A percentile compares a stretch with the other conserved stretches of the same genome.
These are phyloP conservation scores for Loxodonta africana DNA, from an alignment of 2,113 vertebrate species.

Conservation along the genomic window DNA sequence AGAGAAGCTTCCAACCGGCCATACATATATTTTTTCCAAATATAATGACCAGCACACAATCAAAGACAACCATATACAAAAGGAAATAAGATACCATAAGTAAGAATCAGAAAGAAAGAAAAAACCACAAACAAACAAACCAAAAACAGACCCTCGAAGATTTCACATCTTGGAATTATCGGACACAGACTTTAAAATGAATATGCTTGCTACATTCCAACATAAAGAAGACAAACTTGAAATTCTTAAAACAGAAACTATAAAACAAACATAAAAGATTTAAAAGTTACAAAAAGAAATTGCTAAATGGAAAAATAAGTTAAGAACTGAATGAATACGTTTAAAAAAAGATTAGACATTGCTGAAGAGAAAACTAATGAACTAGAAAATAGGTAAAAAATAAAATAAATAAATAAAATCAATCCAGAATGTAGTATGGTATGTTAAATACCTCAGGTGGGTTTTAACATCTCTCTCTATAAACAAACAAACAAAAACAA, in stretches of 20 bases:
- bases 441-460: no score
- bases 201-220: neutral
- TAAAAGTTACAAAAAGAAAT: neutral
- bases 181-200: slow-evolving; percentile 11
- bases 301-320: neutral
- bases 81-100: neutral
- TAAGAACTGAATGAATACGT: neutral
- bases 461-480: no score
- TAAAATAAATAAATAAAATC: neutral
- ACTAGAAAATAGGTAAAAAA: neutral
- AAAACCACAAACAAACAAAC: neutral
- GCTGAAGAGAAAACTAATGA: neutral
- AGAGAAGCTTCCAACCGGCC: neutral
- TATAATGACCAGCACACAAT: neutral
- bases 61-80: slow-evolving; percentile 20
- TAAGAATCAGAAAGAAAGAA: neutral
- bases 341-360: neutral
- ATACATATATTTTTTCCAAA: neutral
- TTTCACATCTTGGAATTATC: neutral
- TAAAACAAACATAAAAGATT: neutral
- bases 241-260: neutral
- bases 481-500: no score
- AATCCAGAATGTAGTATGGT: neutral
- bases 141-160: neutral
- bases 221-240: neutral